Evolutionary conservation across 1,140 invertebrate species (phyloP).

Genomic region (Coenobita brevimanus): DNA sequence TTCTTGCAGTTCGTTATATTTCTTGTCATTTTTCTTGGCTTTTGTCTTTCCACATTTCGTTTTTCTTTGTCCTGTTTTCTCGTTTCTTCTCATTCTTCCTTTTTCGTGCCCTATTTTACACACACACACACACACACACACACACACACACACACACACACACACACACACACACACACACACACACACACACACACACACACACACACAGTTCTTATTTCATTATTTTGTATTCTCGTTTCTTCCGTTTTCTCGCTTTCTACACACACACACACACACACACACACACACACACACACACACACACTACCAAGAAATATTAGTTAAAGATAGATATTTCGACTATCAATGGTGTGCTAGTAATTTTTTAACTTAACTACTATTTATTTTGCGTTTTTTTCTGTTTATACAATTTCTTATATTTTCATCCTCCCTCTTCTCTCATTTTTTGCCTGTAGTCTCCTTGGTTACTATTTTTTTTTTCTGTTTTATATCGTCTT

Average conservation of each 20-base stretch:
- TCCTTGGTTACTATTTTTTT: not conserved
- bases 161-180: conserved; percentile 33
- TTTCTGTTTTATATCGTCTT: not conserved
- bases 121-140: conserved; percentile 19
- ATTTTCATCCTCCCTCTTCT: not conserved
- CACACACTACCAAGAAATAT: too few species aligned
- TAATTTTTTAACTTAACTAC: not conserved
- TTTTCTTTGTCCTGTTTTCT: not conserved
- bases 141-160: conserved; percentile 15
- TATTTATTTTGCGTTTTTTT: not conserved
- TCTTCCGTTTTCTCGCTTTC: too few species aligned
- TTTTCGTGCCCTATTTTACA: not conserved
- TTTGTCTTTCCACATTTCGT: not conserved
- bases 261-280: too few species aligned
- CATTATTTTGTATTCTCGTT: too few species aligned
- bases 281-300: too few species aligned
- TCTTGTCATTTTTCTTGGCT: too few species aligned
- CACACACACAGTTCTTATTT: not conserved
- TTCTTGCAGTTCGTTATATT: too few species aligned
- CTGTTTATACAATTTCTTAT: not conserved
- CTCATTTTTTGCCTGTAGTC: not conserved
- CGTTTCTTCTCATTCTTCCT: not conserved
- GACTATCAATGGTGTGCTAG: too few species aligned
- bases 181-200: conserved; percentile 43
- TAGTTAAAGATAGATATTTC: too few species aligned